Evolutionary conservation across 2,113 vertebrate species (phyloP), one percentile per base, ranked within the genome.

Genomic region (Chloroceryle aenea): DNA sequence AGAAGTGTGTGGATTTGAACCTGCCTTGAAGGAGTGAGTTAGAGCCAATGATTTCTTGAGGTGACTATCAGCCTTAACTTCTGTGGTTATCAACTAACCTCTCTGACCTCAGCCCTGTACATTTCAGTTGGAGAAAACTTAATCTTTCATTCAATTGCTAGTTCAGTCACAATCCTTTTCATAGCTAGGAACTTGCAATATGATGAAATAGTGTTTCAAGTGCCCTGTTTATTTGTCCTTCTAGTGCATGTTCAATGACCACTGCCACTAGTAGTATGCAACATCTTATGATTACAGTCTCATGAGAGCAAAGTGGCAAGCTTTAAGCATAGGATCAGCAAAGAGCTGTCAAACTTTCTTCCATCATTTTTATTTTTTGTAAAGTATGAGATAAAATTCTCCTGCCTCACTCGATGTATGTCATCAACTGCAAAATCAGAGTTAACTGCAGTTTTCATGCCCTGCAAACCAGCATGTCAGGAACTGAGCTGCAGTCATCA

Each of bases 401-500:
- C 72, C 26, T 95, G 78, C 43, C 69, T 87, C 3, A 5, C 32
- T 91, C 42, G 45, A 73, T 94, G 45, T 62, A 82, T 87, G 84
- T 85, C 80, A 95, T 90, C 90, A 90, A 36, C 74, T 90, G 52
- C 71, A 94, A 93, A 96, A 90, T 85, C 77, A 84, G 64, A 86
- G 72, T 53, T 71, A 90, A 78, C 85, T 2, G 3, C 68, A 69
- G 84, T 78, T 93, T 88, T 87, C 56, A 68, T 73, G 81, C 53
- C 26, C 75, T 93, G 79, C 48, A 95, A 96, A 93, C 36, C 89
- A 95, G 89, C 69, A 94, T 48, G 83, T 87, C 82, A 85, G 85
- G 62, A 96, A 80, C 30, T 64, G 52, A 93, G 64, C 45, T 96
- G 90, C 71, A 96, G 95, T 93, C 77, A 72, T 93, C 90, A 94